A percentile compares a stretch with the other conserved stretches of the same genome.
Evolutionary conservation across 1,140 invertebrate genomes (phyloP).

Genomic region (Heliconius hermathena): DNA sequence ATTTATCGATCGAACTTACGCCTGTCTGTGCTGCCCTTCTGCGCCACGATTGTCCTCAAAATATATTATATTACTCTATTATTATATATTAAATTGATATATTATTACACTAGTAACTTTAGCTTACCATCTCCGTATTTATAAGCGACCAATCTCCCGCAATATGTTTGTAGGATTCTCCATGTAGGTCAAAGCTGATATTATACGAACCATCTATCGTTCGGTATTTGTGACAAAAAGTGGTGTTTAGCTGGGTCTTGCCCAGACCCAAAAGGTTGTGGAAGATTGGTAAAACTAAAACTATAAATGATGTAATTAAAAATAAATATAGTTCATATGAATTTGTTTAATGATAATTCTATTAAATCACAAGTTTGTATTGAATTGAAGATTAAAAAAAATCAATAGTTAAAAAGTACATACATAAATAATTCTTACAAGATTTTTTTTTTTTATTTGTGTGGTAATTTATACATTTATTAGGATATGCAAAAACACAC

Average conservation of each 20-base stretch:
- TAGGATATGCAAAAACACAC: neutral
- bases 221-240: constrained; percentile 77
- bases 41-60: too few relatives aligned
- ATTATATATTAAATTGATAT: too few relatives aligned
- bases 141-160: constrained; percentile 89
- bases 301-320: neutral
- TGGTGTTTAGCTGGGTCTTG: constrained; percentile 53
- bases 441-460: too few relatives aligned
- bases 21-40: too few relatives aligned
- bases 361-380: too few relatives aligned
- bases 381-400: too few relatives aligned
- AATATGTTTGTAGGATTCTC: constrained; percentile 86
- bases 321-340: neutral
- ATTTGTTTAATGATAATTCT: too few relatives aligned
- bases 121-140: constrained; percentile 90
- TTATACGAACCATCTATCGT: constrained; percentile 93
- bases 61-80: too few relatives aligned
- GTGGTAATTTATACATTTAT: too few relatives aligned
- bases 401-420: too few relatives aligned
- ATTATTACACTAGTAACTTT: neutral
- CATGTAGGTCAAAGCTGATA: constrained; percentile 86
- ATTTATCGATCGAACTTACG: too few relatives aligned
- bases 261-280: constrained; percentile 55
- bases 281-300: constrained; percentile 70
- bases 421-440: too few relatives aligned